Percentiles rank a stretch among this genome's conserved stretches.
phyloP scores from a whole-genome alignment of 2,797 vertebrate species.

The Fistularia tabacaria region DNA sequence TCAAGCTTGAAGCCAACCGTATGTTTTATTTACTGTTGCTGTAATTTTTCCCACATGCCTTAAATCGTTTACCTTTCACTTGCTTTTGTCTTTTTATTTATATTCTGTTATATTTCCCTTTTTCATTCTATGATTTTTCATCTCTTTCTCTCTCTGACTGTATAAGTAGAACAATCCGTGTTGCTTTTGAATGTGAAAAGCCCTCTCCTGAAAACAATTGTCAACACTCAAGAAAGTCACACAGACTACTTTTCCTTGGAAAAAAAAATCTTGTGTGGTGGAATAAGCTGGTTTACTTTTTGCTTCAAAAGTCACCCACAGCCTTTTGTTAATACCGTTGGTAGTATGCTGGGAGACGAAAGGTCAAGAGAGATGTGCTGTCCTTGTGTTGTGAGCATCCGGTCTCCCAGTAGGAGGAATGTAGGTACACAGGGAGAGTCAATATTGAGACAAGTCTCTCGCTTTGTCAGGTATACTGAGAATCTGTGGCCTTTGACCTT shows the following conservation, averaged over 20 bases:
- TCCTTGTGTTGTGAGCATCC: constrained; percentile 32
- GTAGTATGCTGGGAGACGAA: constrained; percentile 20
- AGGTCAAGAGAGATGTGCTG: constrained; percentile 22
- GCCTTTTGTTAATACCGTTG: constrained; percentile 22
- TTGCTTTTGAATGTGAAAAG: too few species aligned
- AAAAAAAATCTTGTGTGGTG: constrained; percentile 15
- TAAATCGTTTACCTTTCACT: too few species aligned
- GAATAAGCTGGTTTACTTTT: constrained; percentile 34
- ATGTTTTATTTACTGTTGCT: constrained; percentile 33
- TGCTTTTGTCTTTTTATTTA: too few species aligned
- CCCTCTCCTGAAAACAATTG: constrained; percentile 32
- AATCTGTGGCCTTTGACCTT: constrained; percentile 54
- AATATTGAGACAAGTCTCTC: constrained; percentile 59
- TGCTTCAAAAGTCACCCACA: constrained; percentile 16
- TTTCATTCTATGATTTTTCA: too few species aligned
- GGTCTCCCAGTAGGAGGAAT: constrained; percentile 51
- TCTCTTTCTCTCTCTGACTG: too few species aligned
- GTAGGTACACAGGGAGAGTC: constrained; percentile 40
- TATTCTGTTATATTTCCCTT: too few species aligned
- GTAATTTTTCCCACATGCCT: constrained; percentile 14
- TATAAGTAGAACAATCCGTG: too few species aligned
- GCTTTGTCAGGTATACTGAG: constrained; percentile 45
- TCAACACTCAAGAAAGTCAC: constrained; percentile 21
- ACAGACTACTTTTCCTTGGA: constrained; percentile 10
- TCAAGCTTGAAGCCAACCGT: constrained; percentile 26